Evolutionary conservation across 2,113 vertebrate genomes (phyloP).

Genomic region (Otis tarda): DNA sequence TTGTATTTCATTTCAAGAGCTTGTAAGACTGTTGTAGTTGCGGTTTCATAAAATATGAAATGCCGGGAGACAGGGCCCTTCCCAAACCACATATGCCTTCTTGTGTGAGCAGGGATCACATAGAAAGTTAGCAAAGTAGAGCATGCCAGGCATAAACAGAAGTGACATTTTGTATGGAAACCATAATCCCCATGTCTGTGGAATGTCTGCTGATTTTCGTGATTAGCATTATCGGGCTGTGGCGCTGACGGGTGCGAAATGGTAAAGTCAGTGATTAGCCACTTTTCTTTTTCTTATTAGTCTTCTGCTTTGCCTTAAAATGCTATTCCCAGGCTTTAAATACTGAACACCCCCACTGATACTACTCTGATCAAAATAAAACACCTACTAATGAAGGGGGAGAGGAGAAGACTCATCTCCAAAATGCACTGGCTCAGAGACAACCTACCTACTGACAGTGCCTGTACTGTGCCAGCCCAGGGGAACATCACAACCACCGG

Average conservation of each 20-base stretch:
- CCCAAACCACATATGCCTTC: conserved; percentile 15
- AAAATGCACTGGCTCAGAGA: background rate
- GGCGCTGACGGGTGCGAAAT: background rate
- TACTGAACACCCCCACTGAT: background rate
- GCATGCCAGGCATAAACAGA: conserved; percentile 21
- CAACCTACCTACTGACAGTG: background rate
- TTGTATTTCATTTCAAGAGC: conserved; percentile 58
- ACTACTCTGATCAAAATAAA: background rate
- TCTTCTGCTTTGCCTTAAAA: background rate
- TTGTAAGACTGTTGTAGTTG: conserved; percentile 5
- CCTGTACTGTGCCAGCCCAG: rapidly evolving
- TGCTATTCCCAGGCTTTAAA: background rate
- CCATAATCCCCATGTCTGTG: background rate
- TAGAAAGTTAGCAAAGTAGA: background rate
- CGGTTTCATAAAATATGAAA: conserved; percentile 18
- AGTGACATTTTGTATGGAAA: conserved; percentile 34
- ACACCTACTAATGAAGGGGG: background rate
- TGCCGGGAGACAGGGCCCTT: background rate
- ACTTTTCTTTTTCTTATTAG: background rate
- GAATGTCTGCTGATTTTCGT: conserved; percentile 27
- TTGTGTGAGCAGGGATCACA: background rate
- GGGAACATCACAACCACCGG: background rate
- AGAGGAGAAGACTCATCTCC: background rate
- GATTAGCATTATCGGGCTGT: background rate
- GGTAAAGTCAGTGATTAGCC: background rate